Evolutionary conservation across 2,797 vertebrate species (phyloP).

Genomic region (Alectoris magna): DNA sequence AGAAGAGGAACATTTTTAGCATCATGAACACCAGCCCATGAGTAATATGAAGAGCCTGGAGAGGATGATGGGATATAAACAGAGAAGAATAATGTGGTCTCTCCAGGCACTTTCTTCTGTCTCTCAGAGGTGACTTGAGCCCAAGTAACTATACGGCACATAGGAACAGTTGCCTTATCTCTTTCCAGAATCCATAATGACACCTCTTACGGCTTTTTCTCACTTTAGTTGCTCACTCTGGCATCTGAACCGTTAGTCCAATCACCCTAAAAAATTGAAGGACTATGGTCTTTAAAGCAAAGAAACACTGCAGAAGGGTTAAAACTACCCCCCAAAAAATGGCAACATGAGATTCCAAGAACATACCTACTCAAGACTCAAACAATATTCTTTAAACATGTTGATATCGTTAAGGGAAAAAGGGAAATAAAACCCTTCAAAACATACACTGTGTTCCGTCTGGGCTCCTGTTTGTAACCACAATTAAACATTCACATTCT

Average conservation of each 20-base stretch:
- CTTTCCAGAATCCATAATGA: not conserved
- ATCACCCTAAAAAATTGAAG: not conserved
- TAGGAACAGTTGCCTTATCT: not conserved
- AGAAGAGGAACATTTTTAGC: not conserved
- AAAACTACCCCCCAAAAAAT: not conserved
- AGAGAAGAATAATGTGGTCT: not conserved
- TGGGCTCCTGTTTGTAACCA: not conserved
- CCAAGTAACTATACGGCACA: not conserved
- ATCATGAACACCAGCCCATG: not conserved
- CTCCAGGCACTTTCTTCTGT: not conserved
- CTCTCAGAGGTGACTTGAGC: not conserved
- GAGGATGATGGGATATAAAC: not conserved
- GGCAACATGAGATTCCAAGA: not conserved
- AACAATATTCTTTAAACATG: not conserved
- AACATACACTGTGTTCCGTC: not conserved
- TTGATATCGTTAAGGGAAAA: not conserved
- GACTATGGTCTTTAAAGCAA: not conserved
- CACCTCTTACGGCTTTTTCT: not conserved
- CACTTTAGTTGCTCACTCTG: not conserved
- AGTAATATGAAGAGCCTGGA: not conserved
- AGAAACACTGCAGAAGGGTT: not conserved
- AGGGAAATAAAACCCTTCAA: not conserved
- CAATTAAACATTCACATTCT: not conserved
- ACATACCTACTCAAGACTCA: not conserved
- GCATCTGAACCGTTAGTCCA: not conserved